These are phyloP conservation scores for Microcebus tavaratra DNA, from an alignment of 2,113 vertebrate species.

Conservation along the genomic window DNA sequence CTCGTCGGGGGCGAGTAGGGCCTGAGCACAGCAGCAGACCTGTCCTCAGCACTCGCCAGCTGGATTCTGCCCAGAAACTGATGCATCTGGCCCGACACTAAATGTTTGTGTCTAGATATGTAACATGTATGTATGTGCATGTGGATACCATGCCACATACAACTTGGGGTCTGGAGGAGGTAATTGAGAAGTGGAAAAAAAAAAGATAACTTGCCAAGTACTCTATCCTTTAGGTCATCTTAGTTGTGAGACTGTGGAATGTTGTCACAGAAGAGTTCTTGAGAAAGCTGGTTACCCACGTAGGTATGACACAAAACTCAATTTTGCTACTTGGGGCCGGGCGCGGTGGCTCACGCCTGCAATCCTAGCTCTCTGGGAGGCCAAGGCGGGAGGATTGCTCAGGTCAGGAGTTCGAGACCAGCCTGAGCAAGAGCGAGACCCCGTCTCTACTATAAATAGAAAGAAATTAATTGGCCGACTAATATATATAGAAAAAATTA, in stretches of 20 bases:
- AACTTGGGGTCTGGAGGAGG: background rate
- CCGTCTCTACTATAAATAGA: too few relatives aligned
- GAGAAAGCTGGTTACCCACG: background rate
- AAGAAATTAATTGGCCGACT: too few relatives aligned
- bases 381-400: too few relatives aligned
- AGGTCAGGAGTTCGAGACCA: too few relatives aligned
- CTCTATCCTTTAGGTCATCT: background rate
- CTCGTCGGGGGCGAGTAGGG: background rate
- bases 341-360: too few relatives aligned
- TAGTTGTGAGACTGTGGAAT: background rate
- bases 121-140: fast-evolving
- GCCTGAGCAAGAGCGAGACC: too few relatives aligned
- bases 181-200: background rate
- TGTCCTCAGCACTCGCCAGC: background rate
- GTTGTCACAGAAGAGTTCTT: background rate
- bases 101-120: background rate
- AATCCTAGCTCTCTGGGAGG: too few relatives aligned
- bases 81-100: background rate
- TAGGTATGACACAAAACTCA: background rate
- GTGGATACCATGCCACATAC: background rate
- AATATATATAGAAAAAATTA: too few relatives aligned
- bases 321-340: background rate
- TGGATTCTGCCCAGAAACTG: background rate
- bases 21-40: background rate
- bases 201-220: background rate